Percentiles rank a stretch among this genome's conserved stretches.
Evolutionary conservation across 2,113 vertebrate species (phyloP).

Genomic region (Xenopus laevis): DNA sequence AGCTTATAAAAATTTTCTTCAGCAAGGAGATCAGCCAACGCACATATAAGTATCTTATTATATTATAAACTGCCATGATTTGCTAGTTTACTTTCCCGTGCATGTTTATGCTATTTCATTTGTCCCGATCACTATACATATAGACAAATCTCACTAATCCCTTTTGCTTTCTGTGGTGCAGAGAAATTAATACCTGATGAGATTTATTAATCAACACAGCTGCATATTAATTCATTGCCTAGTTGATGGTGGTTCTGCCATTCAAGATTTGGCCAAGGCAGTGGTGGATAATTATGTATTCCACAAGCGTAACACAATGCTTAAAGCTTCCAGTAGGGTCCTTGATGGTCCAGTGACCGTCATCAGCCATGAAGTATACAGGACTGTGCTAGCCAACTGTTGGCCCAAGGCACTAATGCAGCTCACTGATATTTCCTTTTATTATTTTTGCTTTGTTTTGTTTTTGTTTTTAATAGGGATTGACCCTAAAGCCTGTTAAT

Average conservation of each 20-base stretch:
- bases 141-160: neutral
- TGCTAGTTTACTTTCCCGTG: too few relatives aligned
- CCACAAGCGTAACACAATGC: neutral
- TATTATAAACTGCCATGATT: too few relatives aligned
- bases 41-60: too few relatives aligned
- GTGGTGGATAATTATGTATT: neutral
- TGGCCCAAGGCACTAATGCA: neutral
- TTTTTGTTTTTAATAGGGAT: neutral
- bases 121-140: too few relatives aligned
- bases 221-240: conserved; percentile 7
- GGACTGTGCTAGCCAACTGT: neutral
- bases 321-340: neutral
- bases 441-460: neutral
- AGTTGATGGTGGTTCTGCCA: neutral
- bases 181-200: neutral
- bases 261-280: neutral
- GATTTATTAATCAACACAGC: conserved; percentile 1
- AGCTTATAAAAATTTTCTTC: too few relatives aligned
- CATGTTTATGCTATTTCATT: too few relatives aligned
- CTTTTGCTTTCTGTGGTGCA: neutral
- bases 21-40: too few relatives aligned
- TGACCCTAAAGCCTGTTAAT: neutral
- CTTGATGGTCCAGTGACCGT: neutral
- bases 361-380: neutral
- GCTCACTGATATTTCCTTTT: neutral